A percentile compares a stretch with the other conserved stretches of the same genome.
Conservation (phyloP, 1,140 invertebrate species). For the Lepidurus packardi region DNA sequence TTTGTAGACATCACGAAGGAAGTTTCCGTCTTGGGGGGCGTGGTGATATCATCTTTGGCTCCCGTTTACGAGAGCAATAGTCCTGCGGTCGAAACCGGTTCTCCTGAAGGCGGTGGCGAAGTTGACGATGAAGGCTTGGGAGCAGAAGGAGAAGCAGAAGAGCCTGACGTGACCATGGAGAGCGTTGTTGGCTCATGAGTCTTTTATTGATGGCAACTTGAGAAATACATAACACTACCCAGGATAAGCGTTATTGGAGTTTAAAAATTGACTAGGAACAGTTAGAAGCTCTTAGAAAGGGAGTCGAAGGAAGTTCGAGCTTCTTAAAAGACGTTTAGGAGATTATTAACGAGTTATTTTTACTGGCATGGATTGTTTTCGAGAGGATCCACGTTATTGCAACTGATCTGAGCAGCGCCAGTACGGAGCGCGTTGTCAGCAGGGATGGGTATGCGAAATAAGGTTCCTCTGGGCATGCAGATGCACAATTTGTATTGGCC, state of each 20-base stretch:
- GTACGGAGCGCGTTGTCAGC: conserved; percentile 47
- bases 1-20: conserved; percentile 62
- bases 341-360: conserved; percentile 31
- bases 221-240: conserved; percentile 16
- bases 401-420: conserved; percentile 40
- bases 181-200: conserved; percentile 32
- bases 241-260: not conserved
- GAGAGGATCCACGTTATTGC: conserved; percentile 50
- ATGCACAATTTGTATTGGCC: conserved; percentile 76
- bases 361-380: conserved; percentile 65
- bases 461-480: conserved; percentile 75
- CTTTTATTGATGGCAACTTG: not conserved
- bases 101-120: conserved; percentile 50
- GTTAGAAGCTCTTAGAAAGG: not conserved
- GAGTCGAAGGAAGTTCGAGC: too few relatives aligned
- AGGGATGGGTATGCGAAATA: conserved; percentile 67
- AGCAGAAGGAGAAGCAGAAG: conserved; percentile 28
- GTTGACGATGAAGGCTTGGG: conserved; percentile 50
- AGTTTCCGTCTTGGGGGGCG: conserved; percentile 82
- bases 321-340: not conserved
- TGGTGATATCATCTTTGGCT: conserved; percentile 85
- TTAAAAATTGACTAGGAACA: not conserved
- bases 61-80: conserved; percentile 71
- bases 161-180: conserved; percentile 41
- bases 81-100: conserved; percentile 51